Percentiles rank a stretch among this genome's conserved stretches.
phyloP scores from a whole-genome alignment of 2,797 vertebrate species.

The Galaxias olidus region DNA sequence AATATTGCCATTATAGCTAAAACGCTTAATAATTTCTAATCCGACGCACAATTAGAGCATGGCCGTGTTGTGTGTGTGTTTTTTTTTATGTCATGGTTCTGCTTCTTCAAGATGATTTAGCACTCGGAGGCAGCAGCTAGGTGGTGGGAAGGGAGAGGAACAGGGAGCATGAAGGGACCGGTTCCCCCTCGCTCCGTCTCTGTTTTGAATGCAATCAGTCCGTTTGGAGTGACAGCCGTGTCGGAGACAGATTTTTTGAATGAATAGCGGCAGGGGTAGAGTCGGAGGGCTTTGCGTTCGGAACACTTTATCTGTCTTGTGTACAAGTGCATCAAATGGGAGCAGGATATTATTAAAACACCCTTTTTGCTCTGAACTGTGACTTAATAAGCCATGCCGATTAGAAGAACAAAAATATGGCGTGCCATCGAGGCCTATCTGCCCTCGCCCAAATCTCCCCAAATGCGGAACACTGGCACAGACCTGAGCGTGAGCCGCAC shows the following conservation, averaged over 20 bases:
- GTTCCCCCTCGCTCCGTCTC: constrained; percentile 62
- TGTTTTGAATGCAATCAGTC: constrained; percentile 73
- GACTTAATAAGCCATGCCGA: constrained; percentile 78
- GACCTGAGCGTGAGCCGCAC: constrained; percentile 35
- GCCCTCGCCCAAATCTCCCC: constrained; percentile 62
- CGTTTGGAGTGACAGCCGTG: constrained; percentile 73
- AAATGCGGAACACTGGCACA: constrained; percentile 54
- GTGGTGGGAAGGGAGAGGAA: constrained; percentile 37
- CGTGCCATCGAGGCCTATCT: constrained; percentile 66
- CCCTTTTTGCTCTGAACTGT: constrained; percentile 64
- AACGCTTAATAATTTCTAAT: constrained; percentile 81
- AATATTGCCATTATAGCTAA: constrained; percentile 81
- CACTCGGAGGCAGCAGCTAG: constrained; percentile 17
- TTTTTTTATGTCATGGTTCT: constrained; percentile 38
- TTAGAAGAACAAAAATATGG: constrained; percentile 74
- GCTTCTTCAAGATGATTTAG: constrained; percentile 68
- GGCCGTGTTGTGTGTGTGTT: constrained; percentile 59
- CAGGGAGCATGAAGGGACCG: constrained; percentile 61
- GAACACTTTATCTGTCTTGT: constrained; percentile 29
- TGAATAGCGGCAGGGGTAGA: constrained; percentile 73
- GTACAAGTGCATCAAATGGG: constrained; percentile 71
- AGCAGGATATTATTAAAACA: constrained; percentile 75
- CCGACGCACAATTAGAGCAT: constrained; percentile 76
- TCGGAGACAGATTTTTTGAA: constrained; percentile 75
- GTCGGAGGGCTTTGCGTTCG: constrained; percentile 22